Percentiles rank a stretch among this genome's conserved stretches.
These are phyloP conservation scores for Heterodera carotae DNA, from an alignment of 1,140 invertebrate genomes.

Conservation along the genomic window DNA sequence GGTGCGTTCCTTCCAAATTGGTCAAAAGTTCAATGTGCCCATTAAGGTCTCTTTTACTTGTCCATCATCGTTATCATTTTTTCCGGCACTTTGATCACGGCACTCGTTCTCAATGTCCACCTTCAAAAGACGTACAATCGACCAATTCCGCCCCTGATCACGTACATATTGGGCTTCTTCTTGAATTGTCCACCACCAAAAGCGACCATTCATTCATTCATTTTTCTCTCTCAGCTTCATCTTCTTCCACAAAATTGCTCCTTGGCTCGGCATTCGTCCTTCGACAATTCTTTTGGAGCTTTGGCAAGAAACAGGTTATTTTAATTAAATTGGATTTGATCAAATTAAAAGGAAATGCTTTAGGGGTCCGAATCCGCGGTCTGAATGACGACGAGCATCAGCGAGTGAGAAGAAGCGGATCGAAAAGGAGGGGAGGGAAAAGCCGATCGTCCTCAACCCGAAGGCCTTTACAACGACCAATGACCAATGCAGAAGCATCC, in stretches of 20 bases:
- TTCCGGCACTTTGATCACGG: conserved; percentile 63
- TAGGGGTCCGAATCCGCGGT: conserved; percentile 33
- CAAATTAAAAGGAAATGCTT: conserved; percentile 15
- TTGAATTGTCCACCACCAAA: too few species aligned
- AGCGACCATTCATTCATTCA: neutral
- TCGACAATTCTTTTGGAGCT: conserved; percentile 59
- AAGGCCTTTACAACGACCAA: neutral
- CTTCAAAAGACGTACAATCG: conserved; percentile 61
- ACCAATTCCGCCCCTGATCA: conserved; percentile 59
- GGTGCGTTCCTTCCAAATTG: conserved; percentile 28
- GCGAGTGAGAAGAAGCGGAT: neutral
- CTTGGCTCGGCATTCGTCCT: conserved; percentile 54
- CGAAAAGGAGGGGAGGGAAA: neutral
- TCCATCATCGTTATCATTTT: conserved; percentile 64
- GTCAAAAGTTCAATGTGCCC: conserved; percentile 12
- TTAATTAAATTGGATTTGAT: conserved; percentile 23
- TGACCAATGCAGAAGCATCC: neutral
- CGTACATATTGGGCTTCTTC: conserved; percentile 13
- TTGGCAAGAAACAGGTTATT: conserved; percentile 59
- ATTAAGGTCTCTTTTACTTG: conserved; percentile 57
- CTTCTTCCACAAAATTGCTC: conserved; percentile 63
- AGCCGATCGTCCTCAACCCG: neutral
- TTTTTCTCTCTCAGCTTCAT: conserved; percentile 35
- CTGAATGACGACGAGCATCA: conserved; percentile 20
- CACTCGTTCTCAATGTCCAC: conserved; percentile 64